Evolutionary conservation across 2,797 vertebrate species (phyloP), one percentile per base, ranked within the genome.

Genomic region (Sebastes paucispinis): DNA sequence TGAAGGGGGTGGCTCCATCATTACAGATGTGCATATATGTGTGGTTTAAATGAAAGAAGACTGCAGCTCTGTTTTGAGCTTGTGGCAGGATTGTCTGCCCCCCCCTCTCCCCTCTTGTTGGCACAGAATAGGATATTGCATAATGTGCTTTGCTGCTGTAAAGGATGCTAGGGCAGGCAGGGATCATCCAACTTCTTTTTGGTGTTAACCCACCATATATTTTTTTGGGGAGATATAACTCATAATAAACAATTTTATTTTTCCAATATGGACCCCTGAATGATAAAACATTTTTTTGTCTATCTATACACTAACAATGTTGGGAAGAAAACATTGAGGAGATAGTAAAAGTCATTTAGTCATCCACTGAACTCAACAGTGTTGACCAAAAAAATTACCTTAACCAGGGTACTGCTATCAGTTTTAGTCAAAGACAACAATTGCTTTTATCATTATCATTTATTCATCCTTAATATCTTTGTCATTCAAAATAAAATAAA

Each of bases 61-160:
- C 13, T 7, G 34, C 71, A 64, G 31, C 24, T 18, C 12, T 69
- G 63, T 43, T 43, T 16, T 43, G 39, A 43, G 39, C 39, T 16
- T 6, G 13, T 39, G 36, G 36, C 36, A 14, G 12, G 36, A 39
- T 39, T 43, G 16, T 14, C 39, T 14, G 24, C n/a, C 31, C 22
- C 25, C 25, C 57, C 31, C 22, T 25, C 22, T 25, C 69, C 52
- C 4, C 25, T 29, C 63, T 43, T 64, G 24, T 67, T 74, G 31
- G 52, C 75, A 68, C 67, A 50, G 57, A 74, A 75, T 18, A 71
- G 16, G 14, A 65, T 62, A 80, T 85, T 90, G 54, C 85, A 83
- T 91, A 88, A 92, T 60, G 52, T 70, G 75, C 69, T 80, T 77
- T 80, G 29, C 52, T 58, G 52, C 31, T 29, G 55, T 66, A 39